Evolutionary conservation across 2,113 vertebrate species (phyloP), one percentile per base, ranked within the genome.

Genomic region (Dryoscopus gambensis): DNA sequence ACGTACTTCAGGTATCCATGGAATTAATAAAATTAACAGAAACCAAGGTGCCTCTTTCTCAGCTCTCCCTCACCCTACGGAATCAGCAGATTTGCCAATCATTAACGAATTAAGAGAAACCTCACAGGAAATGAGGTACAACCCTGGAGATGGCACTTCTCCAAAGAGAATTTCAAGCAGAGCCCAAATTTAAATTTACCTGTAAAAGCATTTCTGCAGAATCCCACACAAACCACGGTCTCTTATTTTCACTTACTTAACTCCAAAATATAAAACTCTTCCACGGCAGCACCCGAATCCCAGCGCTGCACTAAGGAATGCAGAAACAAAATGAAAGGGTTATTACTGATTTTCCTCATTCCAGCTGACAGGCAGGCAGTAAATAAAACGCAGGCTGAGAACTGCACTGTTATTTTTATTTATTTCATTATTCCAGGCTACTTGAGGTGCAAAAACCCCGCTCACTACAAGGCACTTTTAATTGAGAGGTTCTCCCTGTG

Each of bases 261-360:
- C 40, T 81, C 62, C 40, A 67, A 89, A 86, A 53, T 9, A 62
- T 1, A 10, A 64, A 74, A 16, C 22, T 10, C 15, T 35, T 84
- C 30, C 33, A 49, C 1, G 1, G 59, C 75, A 80, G 15, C 14
- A 50, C 40, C 46, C 17, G 60, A 67, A 74, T 56, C 73, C 84
- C 89, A 84, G 52, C 4, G 23, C 75, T 55, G 67, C 79, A 19
- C 25, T 11, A 10, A 53, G 53, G 47, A 92, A 65, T 3, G 33
- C 69, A 69, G 53, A 11, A 81, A 78, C 52, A 68, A 82, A 94
- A 89, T 47, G 12, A 84, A 92, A 87, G 18, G 79, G 42, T 3
- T 93, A 75, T 49, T 73, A 92, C 75, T 64, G 91, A 92, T 87
- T 94, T 79, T 35, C 84, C 68, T 40, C 25, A 62, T 71, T 92